phyloP scores from a whole-genome alignment of 2,888 invertebrate species.

The Andricus quercusramuli region DNA sequence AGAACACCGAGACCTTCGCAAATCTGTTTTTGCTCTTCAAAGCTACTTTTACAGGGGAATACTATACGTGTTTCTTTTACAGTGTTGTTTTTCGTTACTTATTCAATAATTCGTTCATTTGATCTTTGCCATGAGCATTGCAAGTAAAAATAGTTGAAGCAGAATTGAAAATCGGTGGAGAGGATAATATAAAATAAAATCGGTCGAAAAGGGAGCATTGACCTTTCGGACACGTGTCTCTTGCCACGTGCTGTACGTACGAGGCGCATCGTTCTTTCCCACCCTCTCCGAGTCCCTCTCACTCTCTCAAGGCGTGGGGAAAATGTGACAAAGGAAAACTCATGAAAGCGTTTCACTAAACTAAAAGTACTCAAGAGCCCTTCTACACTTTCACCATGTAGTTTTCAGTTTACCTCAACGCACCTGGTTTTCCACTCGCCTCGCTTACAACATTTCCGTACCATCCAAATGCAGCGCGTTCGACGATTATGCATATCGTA shows the following conservation, averaged over 20 bases:
- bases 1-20: too few relatives aligned
- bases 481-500: constrained; percentile 8
- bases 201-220: constrained; percentile 14
- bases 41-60: too few relatives aligned
- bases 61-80: too few relatives aligned
- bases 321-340: constrained; percentile 39
- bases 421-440: constrained; percentile 19
- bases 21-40: too few relatives aligned
- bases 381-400: neutral
- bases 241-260: constrained; percentile 33
- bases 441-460: neutral
- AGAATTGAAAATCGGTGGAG: neutral
- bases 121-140: neutral
- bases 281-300: constrained; percentile 1
- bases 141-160: neutral
- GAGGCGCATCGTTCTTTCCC: constrained; percentile 26
- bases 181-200: constrained; percentile 26
- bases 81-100: neutral
- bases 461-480: constrained; percentile 2
- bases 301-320: constrained; percentile 30
- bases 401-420: constrained; percentile 21
- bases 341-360: constrained; percentile 33
- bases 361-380: constrained; percentile 21
- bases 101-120: neutral
- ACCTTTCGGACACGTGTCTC: constrained; percentile 36